Evolutionary conservation across 1,140 invertebrate species (phyloP).

Genomic region (Solen grandis): DNA sequence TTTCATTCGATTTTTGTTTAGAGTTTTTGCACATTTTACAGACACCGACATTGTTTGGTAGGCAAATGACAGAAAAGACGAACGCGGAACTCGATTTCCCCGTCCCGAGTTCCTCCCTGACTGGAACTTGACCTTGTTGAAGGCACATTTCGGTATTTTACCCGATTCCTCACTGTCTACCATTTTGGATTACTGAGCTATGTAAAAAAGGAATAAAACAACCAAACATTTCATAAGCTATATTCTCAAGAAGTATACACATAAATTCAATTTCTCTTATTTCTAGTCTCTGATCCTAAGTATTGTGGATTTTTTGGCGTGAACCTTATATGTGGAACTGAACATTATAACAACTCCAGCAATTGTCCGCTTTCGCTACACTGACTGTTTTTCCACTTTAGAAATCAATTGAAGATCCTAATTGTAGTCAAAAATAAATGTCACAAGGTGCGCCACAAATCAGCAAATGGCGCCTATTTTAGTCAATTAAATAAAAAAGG

Average conservation of each 20-base stretch:
- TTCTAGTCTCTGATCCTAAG: too few relatives aligned
- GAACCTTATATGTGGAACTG: too few relatives aligned
- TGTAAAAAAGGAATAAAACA: neutral
- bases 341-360: constrained; percentile 11
- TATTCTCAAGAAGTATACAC: constrained; percentile 17
- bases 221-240: neutral
- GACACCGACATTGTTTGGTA: too few relatives aligned
- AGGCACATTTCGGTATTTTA: neutral
- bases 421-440: constrained; percentile 10
- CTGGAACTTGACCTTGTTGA: neutral
- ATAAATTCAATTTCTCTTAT: too few relatives aligned
- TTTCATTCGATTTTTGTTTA: too few relatives aligned
- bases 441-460: too few relatives aligned
- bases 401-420: neutral
- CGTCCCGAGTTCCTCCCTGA: neutral
- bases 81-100: neutral
- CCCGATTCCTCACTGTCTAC: neutral
- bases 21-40: too few relatives aligned
- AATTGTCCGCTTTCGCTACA: constrained; percentile 3
- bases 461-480: too few relatives aligned
- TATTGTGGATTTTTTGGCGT: too few relatives aligned
- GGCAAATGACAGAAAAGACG: constrained; percentile 12
- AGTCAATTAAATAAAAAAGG: too few relatives aligned
- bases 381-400: too few relatives aligned
- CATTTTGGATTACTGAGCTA: too few relatives aligned